Evolutionary conservation across 2,113 vertebrate genomes (phyloP).

Genomic region (Guaruba guarouba): DNA sequence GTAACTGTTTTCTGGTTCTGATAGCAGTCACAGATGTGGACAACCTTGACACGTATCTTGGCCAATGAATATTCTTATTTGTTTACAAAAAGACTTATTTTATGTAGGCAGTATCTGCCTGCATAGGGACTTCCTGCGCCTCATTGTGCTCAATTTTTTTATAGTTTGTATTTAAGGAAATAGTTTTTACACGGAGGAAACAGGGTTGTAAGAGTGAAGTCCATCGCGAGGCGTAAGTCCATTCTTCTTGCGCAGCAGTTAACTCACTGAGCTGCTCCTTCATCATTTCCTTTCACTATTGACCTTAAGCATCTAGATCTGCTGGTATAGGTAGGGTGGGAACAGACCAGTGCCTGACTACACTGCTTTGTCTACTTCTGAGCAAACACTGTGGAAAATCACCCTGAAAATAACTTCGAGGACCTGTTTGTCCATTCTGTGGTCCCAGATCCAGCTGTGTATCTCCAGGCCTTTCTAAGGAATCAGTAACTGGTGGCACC

Average conservation of each 20-base stretch:
- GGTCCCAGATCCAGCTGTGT: neutral
- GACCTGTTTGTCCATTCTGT: neutral
- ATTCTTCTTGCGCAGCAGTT: neutral
- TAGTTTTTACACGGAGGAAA: neutral
- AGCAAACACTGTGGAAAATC: neutral
- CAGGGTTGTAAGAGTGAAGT: neutral
- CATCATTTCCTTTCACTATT: neutral
- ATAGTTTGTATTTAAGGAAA: neutral
- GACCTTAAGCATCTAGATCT: neutral
- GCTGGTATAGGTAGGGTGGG: neutral
- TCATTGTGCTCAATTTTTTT: neutral
- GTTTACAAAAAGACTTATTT: neutral
- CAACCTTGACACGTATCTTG: neutral
- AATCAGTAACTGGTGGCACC: neutral
- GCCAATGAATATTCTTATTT: neutral
- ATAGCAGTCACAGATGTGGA: neutral
- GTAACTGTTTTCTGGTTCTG: neutral
- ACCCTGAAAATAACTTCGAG: neutral
- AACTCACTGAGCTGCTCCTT: neutral
- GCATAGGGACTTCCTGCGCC: neutral
- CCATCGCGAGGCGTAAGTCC: neutral
- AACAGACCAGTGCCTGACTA: neutral
- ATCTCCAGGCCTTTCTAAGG: neutral
- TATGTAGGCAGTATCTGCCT: neutral
- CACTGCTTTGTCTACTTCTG: neutral